Evolutionary conservation across 2,113 vertebrate genomes (phyloP).

Genomic region (Bufo gargarizans): DNA sequence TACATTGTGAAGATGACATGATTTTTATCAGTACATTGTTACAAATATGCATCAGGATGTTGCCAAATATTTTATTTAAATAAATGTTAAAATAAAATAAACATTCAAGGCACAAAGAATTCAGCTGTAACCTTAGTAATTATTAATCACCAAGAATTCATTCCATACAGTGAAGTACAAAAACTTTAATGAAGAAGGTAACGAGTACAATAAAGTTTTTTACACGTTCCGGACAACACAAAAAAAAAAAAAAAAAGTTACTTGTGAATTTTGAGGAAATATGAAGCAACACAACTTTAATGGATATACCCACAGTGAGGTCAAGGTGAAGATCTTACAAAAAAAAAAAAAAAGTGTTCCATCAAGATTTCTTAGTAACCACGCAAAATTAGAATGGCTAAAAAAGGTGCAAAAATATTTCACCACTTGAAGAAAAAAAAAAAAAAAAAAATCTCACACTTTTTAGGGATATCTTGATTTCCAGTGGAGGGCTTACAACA

Average conservation of each 20-base stretch:
- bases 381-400: slow-evolving; percentile 33
- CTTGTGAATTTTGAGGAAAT: slow-evolving; percentile 60
- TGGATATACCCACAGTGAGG: slow-evolving; percentile 37
- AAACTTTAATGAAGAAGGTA: slow-evolving; percentile 59
- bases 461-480: slow-evolving; percentile 36
- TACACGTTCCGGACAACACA: slow-evolving; percentile 56
- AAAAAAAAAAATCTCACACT: background rate
- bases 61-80: slow-evolving; percentile 62
- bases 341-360: background rate
- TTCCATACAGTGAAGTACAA: slow-evolving; percentile 71
- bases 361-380: background rate
- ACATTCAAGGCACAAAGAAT: slow-evolving; percentile 79
- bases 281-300: slow-evolving; percentile 55
- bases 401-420: background rate
- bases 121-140: slow-evolving; percentile 68
- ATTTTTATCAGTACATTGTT: slow-evolving; percentile 51
- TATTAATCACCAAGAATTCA: slow-evolving; percentile 67
- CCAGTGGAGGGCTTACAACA: background rate
- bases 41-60: slow-evolving; percentile 63
- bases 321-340: slow-evolving; percentile 10
- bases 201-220: slow-evolving; percentile 41
- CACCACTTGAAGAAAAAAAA: background rate
- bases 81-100: slow-evolving; percentile 50
- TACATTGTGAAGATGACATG: slow-evolving; percentile 61
- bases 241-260: slow-evolving; percentile 58